Base-by-base conservation (phyloP, 1,140 invertebrate genomes). In the Pseudomyrmex flavicornis region DNA sequence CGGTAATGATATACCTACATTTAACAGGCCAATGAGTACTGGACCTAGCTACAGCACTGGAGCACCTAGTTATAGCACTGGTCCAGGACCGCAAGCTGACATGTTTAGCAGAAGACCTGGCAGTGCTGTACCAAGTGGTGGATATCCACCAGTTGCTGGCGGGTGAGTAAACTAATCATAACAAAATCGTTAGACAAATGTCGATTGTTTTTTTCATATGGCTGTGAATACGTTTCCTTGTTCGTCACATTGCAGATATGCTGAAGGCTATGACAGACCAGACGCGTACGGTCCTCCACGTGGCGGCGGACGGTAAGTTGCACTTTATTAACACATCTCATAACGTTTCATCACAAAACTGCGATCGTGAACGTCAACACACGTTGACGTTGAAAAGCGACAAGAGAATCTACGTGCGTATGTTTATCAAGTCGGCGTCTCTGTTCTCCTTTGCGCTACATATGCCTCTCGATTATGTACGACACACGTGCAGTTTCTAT, bases 71-170 rank as follows among this genome's bases (percentile, higher is more conserved):
- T 94, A 94, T 77, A 94, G 91, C 73, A 92, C 93, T 86, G 93
- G 93, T 85, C 93, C 93, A 83, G 93, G 92, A 88, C 93, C 93
- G 70, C 94, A 94, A 91, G 89, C 93, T 70, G 94, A 94, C 72
- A 94, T 94, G 93, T 94, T 94, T 80, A 94, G 93, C 84, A 92
- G 94, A 90, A 92, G 94, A 90, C 90, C 94, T 85, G 94, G 93
- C 79, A 93, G 92, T 84, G 86, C 94, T 48, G 94, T 93, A 50
- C 91, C 93, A 69, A 91, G 91, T 89, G 91, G 92, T 87, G 93
- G 91, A 84, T 94, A 94, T 88, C 92, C 93, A 84, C 87, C 91
- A 83, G 92, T 93, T 61, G 90, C 91, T 89, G 93, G 92, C 89
- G 93, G 94, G 94, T 94, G 85, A 92, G 91, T 91, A 50, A 35